These are phyloP conservation scores for Dendrophyllia cribrosa DNA, from an alignment of 64 coral and sea anemone genomes.

Conservation along the genomic window DNA sequence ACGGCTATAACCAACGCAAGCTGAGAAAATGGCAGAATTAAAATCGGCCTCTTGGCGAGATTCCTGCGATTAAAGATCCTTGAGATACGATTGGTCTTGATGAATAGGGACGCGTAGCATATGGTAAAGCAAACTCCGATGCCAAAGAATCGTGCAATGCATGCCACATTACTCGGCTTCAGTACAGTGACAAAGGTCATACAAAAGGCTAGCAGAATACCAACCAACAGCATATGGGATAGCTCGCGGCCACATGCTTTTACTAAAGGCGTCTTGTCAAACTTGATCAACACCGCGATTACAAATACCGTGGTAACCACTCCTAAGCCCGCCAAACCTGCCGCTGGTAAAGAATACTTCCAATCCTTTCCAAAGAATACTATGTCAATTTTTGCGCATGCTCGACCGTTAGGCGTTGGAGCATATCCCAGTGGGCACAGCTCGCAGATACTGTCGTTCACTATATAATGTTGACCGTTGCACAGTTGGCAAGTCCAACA, in stretches of 20 bases:
- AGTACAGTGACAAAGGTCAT: conserved; percentile 76
- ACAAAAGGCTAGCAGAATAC: conserved; percentile 81
- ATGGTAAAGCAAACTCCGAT: conserved; percentile 80
- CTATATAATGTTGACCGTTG: conserved; percentile 77
- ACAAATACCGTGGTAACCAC: conserved; percentile 74
- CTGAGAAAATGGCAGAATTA: conserved; percentile 87
- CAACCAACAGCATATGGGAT: conserved; percentile 81
- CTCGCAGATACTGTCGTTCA: conserved; percentile 75
- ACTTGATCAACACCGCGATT: conserved; percentile 69
- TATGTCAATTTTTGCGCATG: conserved; percentile 67
- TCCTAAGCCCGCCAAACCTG: conserved; percentile 66
- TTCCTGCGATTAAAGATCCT: conserved; percentile 93
- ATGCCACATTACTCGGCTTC: conserved; percentile 58
- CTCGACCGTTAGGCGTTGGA: conserved; percentile 63
- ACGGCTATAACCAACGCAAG: conserved; percentile 75
- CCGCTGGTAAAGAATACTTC: conserved; percentile 55
- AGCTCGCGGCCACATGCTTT: conserved; percentile 94
- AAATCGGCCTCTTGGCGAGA: conserved; percentile 71
- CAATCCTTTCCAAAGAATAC: conserved; percentile 80
- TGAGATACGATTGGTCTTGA: conserved; percentile 96
- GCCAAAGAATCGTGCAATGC: conserved; percentile 67
- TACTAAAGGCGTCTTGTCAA: conserved; percentile 82
- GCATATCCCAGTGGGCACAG: conserved; percentile 79
- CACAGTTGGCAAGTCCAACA: conserved; percentile 88
- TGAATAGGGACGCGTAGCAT: conserved; percentile 82